Evolutionary conservation across 2,113 vertebrate species (phyloP), one percentile per base, ranked within the genome.

Genomic region (Phyllostomus discolor): DNA sequence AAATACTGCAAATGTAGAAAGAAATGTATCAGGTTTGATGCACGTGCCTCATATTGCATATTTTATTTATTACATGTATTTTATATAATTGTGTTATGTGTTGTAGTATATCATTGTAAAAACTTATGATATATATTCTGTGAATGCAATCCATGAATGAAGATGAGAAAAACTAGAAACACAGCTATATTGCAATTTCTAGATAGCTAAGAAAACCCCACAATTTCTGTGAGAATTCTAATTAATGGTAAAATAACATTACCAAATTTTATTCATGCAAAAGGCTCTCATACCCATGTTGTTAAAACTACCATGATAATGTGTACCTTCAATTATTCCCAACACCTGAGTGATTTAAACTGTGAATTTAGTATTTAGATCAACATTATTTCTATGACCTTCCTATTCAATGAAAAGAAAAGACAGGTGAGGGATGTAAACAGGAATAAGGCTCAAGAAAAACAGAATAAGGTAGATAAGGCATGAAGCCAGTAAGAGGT

Each of bases 181-280:
- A 79, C 31, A 95, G 24, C 15, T 90, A n/a, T 33, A 67, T 17
- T 88, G 3, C 3, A 85, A 79, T 54, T 94, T 96, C 91, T 95
- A 93, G 43, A 54, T 52, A 75, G 41, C 52, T 50, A 90, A 81
- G 35, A 85, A 88, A 80, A 31, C 2, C 8, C 24, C 31, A 83
- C 10, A 67, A 41, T 88, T 84, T 93, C 35, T 90, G 8, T 26
- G 28, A 69, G 90, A 84, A 95, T 54, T 83, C 2, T 92, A 88
- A 69, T 50, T 91, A 83, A 57, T 90, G 31, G 3, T 92, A 88
- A 70, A 20, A 87, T 67, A 66, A 59, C 0, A 2, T 78, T 79
- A 88, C n/a, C 43, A 97, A 96, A 91, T 97, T 97, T 97, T 94
- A 41, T 50, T 54, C 10, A 57, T 33, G 41, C 75, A 88, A 92